Percentiles rank a stretch among this genome's conserved stretches.
These are phyloP conservation scores for Megalops atlanticus DNA, from an alignment of 2,113 vertebrate genomes.

Conservation along the genomic window DNA sequence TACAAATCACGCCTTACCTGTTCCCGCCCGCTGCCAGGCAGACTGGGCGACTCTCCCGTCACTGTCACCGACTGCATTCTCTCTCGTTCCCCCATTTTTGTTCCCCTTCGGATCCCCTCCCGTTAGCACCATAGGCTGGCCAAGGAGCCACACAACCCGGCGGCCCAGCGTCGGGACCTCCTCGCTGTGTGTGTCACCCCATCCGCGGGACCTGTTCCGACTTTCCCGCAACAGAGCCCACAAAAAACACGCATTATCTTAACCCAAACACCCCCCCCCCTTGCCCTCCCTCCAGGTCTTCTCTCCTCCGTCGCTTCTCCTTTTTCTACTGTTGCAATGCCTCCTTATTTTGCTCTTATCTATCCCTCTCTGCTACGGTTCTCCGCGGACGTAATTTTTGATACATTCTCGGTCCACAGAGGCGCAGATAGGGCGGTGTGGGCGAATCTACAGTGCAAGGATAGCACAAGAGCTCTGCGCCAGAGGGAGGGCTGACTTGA, in stretches of 20 bases:
- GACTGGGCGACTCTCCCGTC: conserved; percentile 44
- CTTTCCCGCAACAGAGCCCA: conserved; percentile 31
- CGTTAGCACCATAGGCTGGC: conserved; percentile 28
- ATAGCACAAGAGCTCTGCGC: not conserved
- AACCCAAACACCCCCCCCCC: not conserved
- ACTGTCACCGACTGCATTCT: conserved; percentile 49
- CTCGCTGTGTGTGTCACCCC: conserved; percentile 46
- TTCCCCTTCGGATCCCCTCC: conserved; percentile 23
- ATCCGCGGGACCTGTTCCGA: conserved; percentile 45
- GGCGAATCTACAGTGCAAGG: not conserved
- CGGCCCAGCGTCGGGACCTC: conserved; percentile 42
- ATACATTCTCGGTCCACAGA: conserved; percentile 9
- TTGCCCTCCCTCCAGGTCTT: conserved; percentile 1
- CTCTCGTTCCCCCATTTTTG: conserved; percentile 24
- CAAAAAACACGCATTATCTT: conserved; percentile 40
- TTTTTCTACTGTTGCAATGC: conserved; percentile 6
- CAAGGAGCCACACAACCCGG: conserved; percentile 28
- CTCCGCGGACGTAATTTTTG: not conserved
- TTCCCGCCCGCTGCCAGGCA: conserved; percentile 44
- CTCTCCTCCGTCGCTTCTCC: not conserved
- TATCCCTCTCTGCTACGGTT: conserved; percentile 14
- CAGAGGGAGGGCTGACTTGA: not conserved
- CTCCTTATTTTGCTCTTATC: conserved; percentile 4
- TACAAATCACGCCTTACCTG: conserved; percentile 43
- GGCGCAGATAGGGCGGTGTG: conserved; percentile 26